phyloP scores from a whole-genome alignment of 2,888 invertebrate genomes.

The Lasioglossum figueresi region DNA sequence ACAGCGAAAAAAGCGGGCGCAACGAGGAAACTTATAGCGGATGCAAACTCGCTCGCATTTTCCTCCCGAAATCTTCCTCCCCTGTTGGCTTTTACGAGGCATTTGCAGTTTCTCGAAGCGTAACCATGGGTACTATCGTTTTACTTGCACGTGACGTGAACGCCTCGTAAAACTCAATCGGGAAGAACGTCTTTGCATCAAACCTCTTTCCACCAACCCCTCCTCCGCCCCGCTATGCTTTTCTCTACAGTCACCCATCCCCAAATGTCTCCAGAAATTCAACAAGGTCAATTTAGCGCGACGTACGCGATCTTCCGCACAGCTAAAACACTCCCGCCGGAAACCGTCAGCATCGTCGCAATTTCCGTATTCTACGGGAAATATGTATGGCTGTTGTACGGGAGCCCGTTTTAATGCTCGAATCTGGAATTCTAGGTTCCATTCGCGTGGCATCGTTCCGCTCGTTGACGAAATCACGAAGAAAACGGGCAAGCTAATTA shows the following conservation, averaged over 20 bases:
- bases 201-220: background rate
- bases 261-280: slow-evolving; percentile 31
- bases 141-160: slow-evolving; percentile 68
- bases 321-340: background rate
- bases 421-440: background rate
- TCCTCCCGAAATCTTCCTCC: slow-evolving; percentile 59
- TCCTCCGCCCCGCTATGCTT: background rate
- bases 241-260: background rate
- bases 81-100: slow-evolving; percentile 72
- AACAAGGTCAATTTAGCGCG: slow-evolving; percentile 42
- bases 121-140: slow-evolving; percentile 65
- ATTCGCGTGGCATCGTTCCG: background rate
- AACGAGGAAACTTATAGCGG: slow-evolving; percentile 7
- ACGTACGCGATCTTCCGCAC: slow-evolving; percentile 27
- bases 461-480: background rate
- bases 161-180: slow-evolving; percentile 72
- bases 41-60: slow-evolving; percentile 33
- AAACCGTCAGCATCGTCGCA: slow-evolving; percentile 18
- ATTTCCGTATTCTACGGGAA: slow-evolving; percentile 32
- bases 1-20: background rate
- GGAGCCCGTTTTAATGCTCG: background rate
- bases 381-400: slow-evolving; percentile 20
- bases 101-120: slow-evolving; percentile 64
- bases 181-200: slow-evolving; percentile 58
- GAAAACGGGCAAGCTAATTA: background rate